A percentile compares a stretch with the other conserved stretches of the same genome.
These are phyloP conservation scores for Polypterus senegalus DNA, from an alignment of 2,113 vertebrate species.

Conservation along the genomic window DNA sequence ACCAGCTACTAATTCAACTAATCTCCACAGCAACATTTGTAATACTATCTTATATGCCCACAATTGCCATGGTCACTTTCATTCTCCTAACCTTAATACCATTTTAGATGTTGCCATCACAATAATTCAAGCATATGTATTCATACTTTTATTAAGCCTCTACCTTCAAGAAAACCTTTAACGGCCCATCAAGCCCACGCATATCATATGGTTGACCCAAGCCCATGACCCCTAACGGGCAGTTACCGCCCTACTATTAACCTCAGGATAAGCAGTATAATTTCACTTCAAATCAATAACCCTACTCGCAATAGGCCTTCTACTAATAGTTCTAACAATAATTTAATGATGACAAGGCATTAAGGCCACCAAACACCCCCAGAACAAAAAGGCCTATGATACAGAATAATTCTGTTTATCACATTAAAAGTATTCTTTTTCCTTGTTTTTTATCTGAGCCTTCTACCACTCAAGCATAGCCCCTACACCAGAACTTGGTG, in stretches of 20 bases:
- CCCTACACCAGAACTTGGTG: conserved; percentile 19
- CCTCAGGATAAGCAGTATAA: conserved; percentile 7
- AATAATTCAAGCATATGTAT: too few relatives aligned
- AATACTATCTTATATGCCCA: neutral
- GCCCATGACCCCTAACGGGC: conserved; percentile 8
- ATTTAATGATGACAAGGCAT: conserved; percentile 21
- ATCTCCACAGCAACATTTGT: conserved; percentile 4
- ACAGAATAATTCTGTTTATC: conserved; percentile 30
- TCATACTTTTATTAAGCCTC: conserved; percentile 7
- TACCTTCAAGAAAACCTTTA: conserved; percentile 26
- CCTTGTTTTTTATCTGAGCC: conserved; percentile 17
- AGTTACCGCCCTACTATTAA: neutral
- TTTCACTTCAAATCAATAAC: neutral
- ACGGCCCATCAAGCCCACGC: conserved; percentile 23
- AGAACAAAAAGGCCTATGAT: conserved; percentile 21
- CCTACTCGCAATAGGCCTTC: rapidly evolving
- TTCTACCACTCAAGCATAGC: conserved; percentile 27
- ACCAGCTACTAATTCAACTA: conserved; percentile 15
- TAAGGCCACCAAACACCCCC: conserved; percentile 5
- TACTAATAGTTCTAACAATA: neutral
- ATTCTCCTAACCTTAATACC: too few relatives aligned
- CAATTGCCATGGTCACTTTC: too few relatives aligned
- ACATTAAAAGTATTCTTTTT: conserved; percentile 25
- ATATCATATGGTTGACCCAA: conserved; percentile 21
- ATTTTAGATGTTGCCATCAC: too few relatives aligned